Conservation (phyloP, 1,140 invertebrate genomes). For the Nymphalis io region DNA sequence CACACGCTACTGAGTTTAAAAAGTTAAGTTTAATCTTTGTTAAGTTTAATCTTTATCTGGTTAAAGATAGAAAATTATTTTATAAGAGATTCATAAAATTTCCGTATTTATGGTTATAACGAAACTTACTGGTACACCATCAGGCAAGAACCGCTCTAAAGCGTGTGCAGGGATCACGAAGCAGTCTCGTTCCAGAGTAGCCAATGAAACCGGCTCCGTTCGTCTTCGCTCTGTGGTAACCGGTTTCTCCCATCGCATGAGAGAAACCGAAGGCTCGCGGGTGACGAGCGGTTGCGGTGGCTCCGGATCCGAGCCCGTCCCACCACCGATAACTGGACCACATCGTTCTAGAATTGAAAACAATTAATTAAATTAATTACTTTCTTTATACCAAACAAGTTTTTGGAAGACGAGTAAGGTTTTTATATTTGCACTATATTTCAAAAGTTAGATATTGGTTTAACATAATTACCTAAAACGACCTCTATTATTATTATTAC, state of each 20-base stretch:
- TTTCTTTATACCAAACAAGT: too few relatives aligned
- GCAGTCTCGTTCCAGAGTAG: conserved; percentile 90
- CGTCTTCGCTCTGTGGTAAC: conserved; percentile 62
- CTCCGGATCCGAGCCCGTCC: conserved; percentile 65
- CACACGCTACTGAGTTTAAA: too few relatives aligned
- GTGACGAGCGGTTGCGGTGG: conserved; percentile 73
- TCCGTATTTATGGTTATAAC: not conserved
- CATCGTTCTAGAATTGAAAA: conserved; percentile 70
- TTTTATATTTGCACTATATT: too few relatives aligned
- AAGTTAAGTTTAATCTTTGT: too few relatives aligned
- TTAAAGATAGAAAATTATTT: too few relatives aligned
- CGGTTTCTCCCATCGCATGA: conserved; percentile 73
- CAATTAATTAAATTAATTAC: too few relatives aligned
- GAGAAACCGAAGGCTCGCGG: conserved; percentile 69
- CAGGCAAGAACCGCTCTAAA: conserved; percentile 91
- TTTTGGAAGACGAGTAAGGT: too few relatives aligned
- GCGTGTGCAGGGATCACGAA: conserved; percentile 94
- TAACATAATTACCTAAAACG: too few relatives aligned
- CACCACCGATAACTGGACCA: conserved; percentile 73
- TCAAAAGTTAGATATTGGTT: too few relatives aligned
- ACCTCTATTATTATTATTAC: too few relatives aligned
- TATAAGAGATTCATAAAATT: too few relatives aligned
- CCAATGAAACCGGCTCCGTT: conserved; percentile 86
- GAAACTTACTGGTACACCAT: conserved; percentile 89
- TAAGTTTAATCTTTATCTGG: too few relatives aligned